phyloP scores from a whole-genome alignment of 1,140 invertebrate genomes.

The Aphaenogaster ashmeadi region DNA sequence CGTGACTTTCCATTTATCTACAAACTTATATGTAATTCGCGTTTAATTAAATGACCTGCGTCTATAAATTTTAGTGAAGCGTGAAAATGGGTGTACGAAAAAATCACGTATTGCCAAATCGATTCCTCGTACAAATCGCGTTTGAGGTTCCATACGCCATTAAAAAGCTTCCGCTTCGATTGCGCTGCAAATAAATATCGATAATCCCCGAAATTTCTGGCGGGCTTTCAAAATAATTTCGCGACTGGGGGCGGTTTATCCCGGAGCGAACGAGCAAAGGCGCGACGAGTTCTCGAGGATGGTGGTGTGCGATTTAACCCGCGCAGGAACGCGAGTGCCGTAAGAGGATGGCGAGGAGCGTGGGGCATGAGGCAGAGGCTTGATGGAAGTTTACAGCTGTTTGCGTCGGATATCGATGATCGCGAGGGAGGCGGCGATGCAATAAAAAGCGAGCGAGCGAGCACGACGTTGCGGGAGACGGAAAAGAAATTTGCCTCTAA shows the following conservation, averaged over 20 bases:
- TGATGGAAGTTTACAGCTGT: conserved; percentile 80
- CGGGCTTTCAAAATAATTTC: conserved; percentile 69
- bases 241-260: conserved; percentile 33
- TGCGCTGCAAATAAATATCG: conserved; percentile 51
- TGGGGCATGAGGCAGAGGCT: conserved; percentile 45
- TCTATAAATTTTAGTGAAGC: background rate
- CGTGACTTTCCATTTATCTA: background rate
- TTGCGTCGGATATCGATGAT: conserved; percentile 80
- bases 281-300: conserved; percentile 27
- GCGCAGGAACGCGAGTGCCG: conserved; percentile 42
- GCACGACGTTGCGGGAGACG: conserved; percentile 44
- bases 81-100: background rate
- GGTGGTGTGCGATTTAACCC: conserved; percentile 7
- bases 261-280: conserved; percentile 23
- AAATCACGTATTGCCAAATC: background rate
- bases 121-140: conserved; percentile 4
- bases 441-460: conserved; percentile 72
- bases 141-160: background rate
- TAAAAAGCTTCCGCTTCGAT: conserved; percentile 14
- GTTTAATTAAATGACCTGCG: background rate
- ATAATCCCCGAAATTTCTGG: conserved; percentile 60
- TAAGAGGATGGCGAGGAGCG: conserved; percentile 5
- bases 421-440: conserved; percentile 72
- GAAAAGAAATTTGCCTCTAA: conserved; percentile 78
- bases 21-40: background rate